Evolutionary conservation across 2,113 vertebrate genomes (phyloP).

Genomic region (Vulpes lagopus): DNA sequence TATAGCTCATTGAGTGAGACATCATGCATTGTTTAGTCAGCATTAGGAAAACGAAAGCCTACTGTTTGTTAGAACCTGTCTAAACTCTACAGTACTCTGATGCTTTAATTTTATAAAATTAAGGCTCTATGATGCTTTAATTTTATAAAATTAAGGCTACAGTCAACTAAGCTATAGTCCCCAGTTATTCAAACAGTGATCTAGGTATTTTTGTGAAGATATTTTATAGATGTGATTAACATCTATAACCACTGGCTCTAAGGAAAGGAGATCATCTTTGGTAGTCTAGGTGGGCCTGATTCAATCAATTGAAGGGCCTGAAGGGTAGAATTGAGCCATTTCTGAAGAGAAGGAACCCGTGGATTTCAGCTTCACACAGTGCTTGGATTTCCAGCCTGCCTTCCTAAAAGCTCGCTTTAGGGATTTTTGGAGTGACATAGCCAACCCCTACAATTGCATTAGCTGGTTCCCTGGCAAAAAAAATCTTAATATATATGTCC

Average conservation of each 20-base stretch:
- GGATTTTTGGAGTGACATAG: not conserved
- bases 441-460: not conserved
- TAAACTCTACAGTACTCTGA: not conserved
- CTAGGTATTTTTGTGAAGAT: not conserved
- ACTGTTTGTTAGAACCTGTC: not conserved
- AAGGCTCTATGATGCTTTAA: not conserved
- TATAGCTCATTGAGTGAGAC: not conserved
- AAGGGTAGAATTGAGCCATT: not conserved
- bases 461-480: not conserved
- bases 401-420: not conserved
- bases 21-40: not conserved
- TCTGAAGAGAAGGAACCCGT: not conserved
- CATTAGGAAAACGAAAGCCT: not conserved
- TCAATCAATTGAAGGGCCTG: not conserved
- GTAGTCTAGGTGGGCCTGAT: not conserved
- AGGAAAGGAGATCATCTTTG: not conserved
- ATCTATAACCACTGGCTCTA: not conserved
- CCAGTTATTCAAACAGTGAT: not conserved
- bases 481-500: not conserved
- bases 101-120: not conserved
- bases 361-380: not conserved
- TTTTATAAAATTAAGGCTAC: not conserved
- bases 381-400: not conserved
- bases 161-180: not conserved
- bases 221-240: not conserved